phyloP scores from a whole-genome alignment of 2,113 vertebrate species.

The Cavia porcellus region DNA sequence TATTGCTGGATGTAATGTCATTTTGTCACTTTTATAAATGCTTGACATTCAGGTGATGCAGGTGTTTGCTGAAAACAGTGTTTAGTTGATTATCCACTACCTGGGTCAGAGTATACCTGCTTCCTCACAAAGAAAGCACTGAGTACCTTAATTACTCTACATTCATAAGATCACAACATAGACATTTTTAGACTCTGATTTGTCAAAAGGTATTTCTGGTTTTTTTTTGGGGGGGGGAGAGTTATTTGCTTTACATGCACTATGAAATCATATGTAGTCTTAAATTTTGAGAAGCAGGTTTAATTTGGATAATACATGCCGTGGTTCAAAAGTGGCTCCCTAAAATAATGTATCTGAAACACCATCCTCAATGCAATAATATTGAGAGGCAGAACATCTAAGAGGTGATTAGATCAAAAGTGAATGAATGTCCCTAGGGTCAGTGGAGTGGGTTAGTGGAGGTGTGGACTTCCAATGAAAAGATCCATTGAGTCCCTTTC shows the following conservation, averaged over 20 bases:
- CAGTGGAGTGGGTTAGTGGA: background rate
- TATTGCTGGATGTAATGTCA: background rate
- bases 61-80: background rate
- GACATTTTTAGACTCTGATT: background rate
- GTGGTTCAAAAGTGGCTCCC: background rate
- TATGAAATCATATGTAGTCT: background rate
- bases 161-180: background rate
- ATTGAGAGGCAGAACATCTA: background rate
- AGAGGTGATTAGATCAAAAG: background rate
- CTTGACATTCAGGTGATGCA: background rate
- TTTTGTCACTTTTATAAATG: background rate
- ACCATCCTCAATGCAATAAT: background rate
- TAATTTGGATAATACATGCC: background rate
- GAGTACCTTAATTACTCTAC: background rate
- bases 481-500: background rate
- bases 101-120: background rate
- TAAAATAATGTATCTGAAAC: background rate
- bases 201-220: background rate
- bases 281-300: background rate
- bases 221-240: background rate
- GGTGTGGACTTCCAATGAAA: background rate
- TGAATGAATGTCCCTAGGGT: background rate
- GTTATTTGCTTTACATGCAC: background rate
- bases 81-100: background rate
- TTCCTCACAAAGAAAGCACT: background rate